Percentiles rank a stretch among this genome's conserved stretches.
phyloP scores from a whole-genome alignment of 1,140 invertebrate genomes.

The Cyclargus thomasi region DNA sequence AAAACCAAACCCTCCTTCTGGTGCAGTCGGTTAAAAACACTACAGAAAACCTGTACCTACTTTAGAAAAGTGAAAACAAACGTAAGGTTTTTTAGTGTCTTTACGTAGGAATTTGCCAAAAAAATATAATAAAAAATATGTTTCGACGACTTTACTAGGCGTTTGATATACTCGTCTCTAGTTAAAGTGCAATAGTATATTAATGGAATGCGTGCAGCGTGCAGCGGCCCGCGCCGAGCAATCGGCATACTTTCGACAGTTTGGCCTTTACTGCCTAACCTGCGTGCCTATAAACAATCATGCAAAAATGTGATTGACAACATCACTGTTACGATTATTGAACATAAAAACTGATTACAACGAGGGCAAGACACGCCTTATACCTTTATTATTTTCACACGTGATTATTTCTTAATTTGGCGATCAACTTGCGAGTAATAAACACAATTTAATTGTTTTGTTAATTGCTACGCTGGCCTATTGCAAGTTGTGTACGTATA shows the following conservation, averaged over 20 bases:
- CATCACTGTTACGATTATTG: constrained; percentile 2
- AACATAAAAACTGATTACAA: neutral
- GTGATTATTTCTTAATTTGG: neutral
- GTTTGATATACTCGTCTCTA: neutral
- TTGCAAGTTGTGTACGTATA: too few species aligned
- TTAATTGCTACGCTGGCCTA: neutral
- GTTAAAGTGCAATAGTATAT: neutral
- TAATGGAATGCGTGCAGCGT: neutral
- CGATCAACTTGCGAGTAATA: neutral
- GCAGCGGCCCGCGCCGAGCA: neutral
- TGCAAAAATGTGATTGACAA: constrained; percentile 12
- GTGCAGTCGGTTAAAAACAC: too few species aligned
- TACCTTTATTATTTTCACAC: neutral
- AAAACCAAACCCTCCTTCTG: too few species aligned
- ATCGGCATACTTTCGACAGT: constrained; percentile 9
- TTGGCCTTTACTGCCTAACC: constrained; percentile 3
- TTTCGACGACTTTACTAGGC: neutral
- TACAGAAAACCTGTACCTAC: too few species aligned
- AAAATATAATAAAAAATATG: too few species aligned
- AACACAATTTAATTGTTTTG: neutral
- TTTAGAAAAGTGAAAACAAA: too few species aligned
- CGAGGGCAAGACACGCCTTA: neutral
- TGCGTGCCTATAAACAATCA: neutral
- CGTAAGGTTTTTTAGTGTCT: too few species aligned
- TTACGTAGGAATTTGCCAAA: too few species aligned